These are phyloP conservation scores for Chrysaora quinquecirrha DNA, from an alignment of 30 jellyfish, hydroid and myxozoan species.

Conservation along the genomic window DNA sequence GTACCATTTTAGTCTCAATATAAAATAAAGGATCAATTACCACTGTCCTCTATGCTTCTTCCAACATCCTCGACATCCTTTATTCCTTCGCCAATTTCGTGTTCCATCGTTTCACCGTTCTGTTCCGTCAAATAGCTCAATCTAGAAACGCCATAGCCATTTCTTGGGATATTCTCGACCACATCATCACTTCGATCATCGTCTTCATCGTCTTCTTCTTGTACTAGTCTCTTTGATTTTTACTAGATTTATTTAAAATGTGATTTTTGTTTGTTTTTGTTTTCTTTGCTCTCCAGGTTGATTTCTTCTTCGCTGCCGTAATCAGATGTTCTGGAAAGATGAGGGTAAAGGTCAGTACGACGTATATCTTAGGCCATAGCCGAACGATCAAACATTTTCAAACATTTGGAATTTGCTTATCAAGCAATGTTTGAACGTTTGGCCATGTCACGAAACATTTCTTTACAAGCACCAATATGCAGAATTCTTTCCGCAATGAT, in stretches of 20 bases:
- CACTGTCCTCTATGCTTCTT: conserved; percentile 69
- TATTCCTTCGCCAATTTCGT: conserved; percentile 62
- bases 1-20: too few species aligned
- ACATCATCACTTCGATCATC: conserved; percentile 57
- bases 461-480: too few species aligned
- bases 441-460: too few species aligned
- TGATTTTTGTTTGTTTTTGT: neutral
- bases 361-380: too few species aligned
- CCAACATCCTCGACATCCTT: conserved; percentile 89
- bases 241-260: too few species aligned
- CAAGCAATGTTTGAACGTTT: too few species aligned
- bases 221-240: neutral
- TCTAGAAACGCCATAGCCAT: conserved; percentile 88
- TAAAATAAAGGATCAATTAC: conserved; percentile 22
- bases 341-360: too few species aligned
- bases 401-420: too few species aligned
- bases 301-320: conserved; percentile 22
- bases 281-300: conserved; percentile 6
- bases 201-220: conserved; percentile 57
- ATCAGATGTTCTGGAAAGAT: conserved; percentile 44
- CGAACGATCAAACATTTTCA: too few species aligned
- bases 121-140: conserved; percentile 87
- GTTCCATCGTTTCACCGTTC: conserved; percentile 84
- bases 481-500: too few species aligned
- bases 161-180: conserved; percentile 64